These are phyloP conservation scores for Gonatopus flavifemur DNA, from an alignment of 1,140 invertebrate genomes.

Conservation along the genomic window DNA sequence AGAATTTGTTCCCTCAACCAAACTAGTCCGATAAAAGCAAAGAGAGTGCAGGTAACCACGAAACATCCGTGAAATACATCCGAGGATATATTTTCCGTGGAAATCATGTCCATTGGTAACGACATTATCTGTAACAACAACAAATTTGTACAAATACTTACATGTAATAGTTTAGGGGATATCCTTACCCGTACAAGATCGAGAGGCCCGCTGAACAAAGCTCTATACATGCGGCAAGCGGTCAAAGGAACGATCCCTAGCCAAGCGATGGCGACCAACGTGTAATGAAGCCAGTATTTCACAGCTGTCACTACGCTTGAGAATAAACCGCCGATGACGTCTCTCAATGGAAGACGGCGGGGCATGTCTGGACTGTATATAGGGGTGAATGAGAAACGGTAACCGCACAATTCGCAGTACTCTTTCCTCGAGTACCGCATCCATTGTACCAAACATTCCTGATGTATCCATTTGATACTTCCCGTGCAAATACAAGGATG, in stretches of 20 bases:
- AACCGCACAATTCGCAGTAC: conserved; percentile 97
- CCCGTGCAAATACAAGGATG: conserved; percentile 99
- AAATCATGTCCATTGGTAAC: conserved; percentile 88
- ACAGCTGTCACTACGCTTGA: conserved; percentile 88
- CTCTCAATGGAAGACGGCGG: conserved; percentile 85
- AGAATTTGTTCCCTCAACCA: conserved; percentile 98
- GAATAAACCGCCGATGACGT: conserved; percentile 86
- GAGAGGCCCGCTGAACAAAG: conserved; percentile 87
- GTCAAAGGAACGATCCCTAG: conserved; percentile 95
- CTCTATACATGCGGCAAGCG: conserved; percentile 93
- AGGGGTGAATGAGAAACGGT: conserved; percentile 97
- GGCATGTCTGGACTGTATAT: conserved; percentile 99
- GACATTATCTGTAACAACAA: conserved; percentile 65
- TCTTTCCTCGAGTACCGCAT: conserved; percentile 96
- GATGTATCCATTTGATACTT: conserved; percentile 98
- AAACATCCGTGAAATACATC: conserved; percentile 96
- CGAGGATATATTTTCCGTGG: conserved; percentile 87
- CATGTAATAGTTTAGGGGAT: background rate
- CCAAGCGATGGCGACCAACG: conserved; percentile 95
- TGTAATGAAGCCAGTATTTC: conserved; percentile 96
- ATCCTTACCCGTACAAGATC: conserved; percentile 67
- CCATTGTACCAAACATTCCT: conserved; percentile 88
- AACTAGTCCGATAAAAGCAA: conserved; percentile 94
- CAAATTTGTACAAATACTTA: conserved; percentile 7
- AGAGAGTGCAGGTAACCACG: conserved; percentile 94